These are phyloP conservation scores for Trileptium ribeirensis DNA, from an alignment of 2,888 invertebrate species.

Conservation along the genomic window DNA sequence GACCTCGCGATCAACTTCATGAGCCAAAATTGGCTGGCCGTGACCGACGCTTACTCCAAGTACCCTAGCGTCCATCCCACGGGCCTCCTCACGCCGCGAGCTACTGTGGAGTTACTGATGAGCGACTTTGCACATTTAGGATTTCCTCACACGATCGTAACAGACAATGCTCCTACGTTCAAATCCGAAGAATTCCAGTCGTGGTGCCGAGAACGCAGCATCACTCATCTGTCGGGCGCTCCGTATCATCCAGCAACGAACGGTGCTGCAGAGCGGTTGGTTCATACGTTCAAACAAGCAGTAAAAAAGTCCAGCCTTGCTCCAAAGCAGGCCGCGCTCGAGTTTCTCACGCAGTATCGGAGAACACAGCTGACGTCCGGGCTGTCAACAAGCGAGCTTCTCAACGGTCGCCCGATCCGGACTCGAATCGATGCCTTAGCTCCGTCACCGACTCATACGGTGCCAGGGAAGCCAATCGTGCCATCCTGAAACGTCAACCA, in stretches of 20 bases:
- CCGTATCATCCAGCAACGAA: conserved; percentile 37
- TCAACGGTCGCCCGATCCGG: conserved; percentile 20
- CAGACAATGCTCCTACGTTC: conserved; percentile 39
- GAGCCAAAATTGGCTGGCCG: conserved; percentile 16
- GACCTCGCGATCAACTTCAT: conserved; percentile 40
- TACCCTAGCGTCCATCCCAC: conserved; percentile 13
- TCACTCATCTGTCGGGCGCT: conserved; percentile 27
- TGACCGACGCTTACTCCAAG: conserved; percentile 11
- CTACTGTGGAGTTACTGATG: conserved; percentile 32
- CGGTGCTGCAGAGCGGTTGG: conserved; percentile 23
- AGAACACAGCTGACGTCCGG: conserved; percentile 5
- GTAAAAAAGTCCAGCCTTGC: conserved; percentile 25
- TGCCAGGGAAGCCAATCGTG: conserved; percentile 22
- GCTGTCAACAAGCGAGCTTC: conserved; percentile 24
- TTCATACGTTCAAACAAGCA: conserved; percentile 36
- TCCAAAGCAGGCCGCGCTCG: conserved; percentile 22
- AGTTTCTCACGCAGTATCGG: conserved; percentile 26
- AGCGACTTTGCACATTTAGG: conserved; percentile 34
- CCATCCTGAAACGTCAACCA: too few species aligned
- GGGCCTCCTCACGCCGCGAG: not conserved
- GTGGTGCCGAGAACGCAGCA: not conserved
- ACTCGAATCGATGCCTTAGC: not conserved
- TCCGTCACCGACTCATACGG: conserved; percentile 17
- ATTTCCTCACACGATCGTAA: conserved; percentile 34
- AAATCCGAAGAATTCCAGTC: not conserved